These are phyloP conservation scores for Centropyge bicolor DNA, from an alignment of 2,797 vertebrate genomes.

Conservation along the genomic window DNA sequence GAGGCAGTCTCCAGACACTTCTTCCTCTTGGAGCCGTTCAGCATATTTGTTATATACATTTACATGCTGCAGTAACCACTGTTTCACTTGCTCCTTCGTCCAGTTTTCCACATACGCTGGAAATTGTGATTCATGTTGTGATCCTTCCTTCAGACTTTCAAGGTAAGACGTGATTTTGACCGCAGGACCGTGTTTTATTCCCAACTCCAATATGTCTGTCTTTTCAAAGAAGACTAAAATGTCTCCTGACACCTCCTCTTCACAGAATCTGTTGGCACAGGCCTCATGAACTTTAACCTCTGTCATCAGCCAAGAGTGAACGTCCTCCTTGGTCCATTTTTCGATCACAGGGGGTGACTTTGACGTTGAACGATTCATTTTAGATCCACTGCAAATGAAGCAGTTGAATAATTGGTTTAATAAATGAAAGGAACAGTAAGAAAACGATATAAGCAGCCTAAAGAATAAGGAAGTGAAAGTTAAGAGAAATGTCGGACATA, in stretches of 20 bases:
- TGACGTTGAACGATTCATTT: constrained; percentile 7
- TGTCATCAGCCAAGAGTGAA: constrained; percentile 57
- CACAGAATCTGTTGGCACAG: constrained; percentile 44
- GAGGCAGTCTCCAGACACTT: constrained; percentile 66
- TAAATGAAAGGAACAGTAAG: not conserved
- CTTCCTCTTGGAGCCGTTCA: constrained; percentile 35
- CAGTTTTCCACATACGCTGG: constrained; percentile 45
- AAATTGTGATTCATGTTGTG: not conserved
- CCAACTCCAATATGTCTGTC: constrained; percentile 52
- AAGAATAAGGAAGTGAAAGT: too few relatives aligned
- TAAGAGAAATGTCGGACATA: too few relatives aligned
- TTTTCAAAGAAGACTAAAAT: constrained; percentile 39
- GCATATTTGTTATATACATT: constrained; percentile 29
- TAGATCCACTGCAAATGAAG: constrained; percentile 22
- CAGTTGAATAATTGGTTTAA: not conserved
- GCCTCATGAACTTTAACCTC: constrained; percentile 48
- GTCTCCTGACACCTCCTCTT: constrained; percentile 62
- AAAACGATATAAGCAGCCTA: too few relatives aligned
- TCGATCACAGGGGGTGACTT: not conserved
- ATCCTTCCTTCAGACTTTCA: constrained; percentile 33
- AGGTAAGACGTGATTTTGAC: constrained; percentile 64
- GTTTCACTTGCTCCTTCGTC: constrained; percentile 46
- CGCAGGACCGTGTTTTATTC: constrained; percentile 72
- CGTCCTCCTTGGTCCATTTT: constrained; percentile 62
- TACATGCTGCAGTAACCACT: constrained; percentile 47